phyloP scores from a whole-genome alignment of 2,888 invertebrate species.

The Sabatieria punctata region DNA sequence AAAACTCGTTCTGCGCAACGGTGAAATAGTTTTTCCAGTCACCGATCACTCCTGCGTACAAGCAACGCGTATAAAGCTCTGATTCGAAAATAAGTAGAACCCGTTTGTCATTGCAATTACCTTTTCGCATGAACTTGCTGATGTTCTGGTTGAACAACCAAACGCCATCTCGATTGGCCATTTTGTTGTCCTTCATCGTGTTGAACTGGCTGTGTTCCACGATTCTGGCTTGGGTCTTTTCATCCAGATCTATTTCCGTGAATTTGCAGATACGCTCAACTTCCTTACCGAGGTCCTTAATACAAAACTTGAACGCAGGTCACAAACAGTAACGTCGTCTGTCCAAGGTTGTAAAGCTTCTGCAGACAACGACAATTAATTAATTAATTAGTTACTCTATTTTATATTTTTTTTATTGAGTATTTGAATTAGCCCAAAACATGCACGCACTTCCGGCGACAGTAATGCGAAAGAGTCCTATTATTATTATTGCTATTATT shows the following conservation, averaged over 20 bases:
- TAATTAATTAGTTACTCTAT: no score
- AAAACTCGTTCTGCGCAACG: constrained; percentile 49
- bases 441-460: no score
- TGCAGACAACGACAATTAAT: no score
- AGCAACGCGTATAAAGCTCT: not conserved
- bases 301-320: constrained; percentile 8
- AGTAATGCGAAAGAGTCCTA: no score
- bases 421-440: no score
- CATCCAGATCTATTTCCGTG: constrained; percentile 45
- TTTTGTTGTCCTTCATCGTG: constrained; percentile 61
- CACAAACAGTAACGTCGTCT: no score
- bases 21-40: constrained; percentile 65
- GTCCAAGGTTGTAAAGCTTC: no score
- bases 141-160: constrained; percentile 18
- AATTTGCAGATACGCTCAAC: constrained; percentile 54
- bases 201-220: constrained; percentile 58
- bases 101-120: constrained; percentile 9
- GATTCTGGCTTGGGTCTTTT: constrained; percentile 40
- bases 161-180: constrained; percentile 44
- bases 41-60: constrained; percentile 48
- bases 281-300: constrained; percentile 47
- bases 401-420: no score
- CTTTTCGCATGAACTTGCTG: constrained; percentile 20
- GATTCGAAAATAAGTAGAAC: not conserved
- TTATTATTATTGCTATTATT: no score